Evolutionary conservation across 2,888 invertebrate species (phyloP).

Genomic region (Leptinotarsa haldemani): DNA sequence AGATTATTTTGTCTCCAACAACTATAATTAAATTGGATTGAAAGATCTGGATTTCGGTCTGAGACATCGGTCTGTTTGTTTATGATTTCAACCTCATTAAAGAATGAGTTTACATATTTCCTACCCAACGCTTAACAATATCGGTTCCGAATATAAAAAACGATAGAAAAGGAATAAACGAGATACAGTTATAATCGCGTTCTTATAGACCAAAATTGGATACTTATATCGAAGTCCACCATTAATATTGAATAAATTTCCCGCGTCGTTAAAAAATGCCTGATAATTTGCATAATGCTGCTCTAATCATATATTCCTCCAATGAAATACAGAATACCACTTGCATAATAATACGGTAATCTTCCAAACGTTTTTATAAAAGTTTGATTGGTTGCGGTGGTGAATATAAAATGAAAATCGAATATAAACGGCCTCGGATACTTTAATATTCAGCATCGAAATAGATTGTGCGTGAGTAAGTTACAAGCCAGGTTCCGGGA

Average conservation of each 20-base stretch:
- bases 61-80: constrained; percentile 11
- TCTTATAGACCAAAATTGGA: constrained; percentile 41
- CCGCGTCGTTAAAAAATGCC: constrained; percentile 40
- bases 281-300: constrained; percentile 45
- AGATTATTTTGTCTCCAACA: constrained; percentile 38
- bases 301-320: constrained; percentile 43
- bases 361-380: constrained; percentile 35
- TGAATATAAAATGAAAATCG: constrained; percentile 28
- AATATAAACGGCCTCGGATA: not conserved
- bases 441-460: constrained; percentile 14
- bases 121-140: not conserved
- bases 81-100: not conserved
- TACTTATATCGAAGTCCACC: constrained; percentile 33
- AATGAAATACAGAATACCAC: constrained; percentile 37
- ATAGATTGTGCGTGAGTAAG: not conserved
- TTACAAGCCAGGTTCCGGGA: not conserved
- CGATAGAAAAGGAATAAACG: not conserved
- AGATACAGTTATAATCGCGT: constrained; percentile 30
- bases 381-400: constrained; percentile 37
- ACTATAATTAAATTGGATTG: constrained; percentile 41
- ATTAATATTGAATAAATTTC: constrained; percentile 47
- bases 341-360: constrained; percentile 43
- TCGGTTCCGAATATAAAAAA: constrained; percentile 8
- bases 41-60: constrained; percentile 39
- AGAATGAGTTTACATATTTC: not conserved